A percentile compares a stretch with the other conserved stretches of the same genome.
These are phyloP conservation scores for Parasteatoda lunata DNA, from an alignment of 2,888 invertebrate species.

Conservation along the genomic window DNA sequence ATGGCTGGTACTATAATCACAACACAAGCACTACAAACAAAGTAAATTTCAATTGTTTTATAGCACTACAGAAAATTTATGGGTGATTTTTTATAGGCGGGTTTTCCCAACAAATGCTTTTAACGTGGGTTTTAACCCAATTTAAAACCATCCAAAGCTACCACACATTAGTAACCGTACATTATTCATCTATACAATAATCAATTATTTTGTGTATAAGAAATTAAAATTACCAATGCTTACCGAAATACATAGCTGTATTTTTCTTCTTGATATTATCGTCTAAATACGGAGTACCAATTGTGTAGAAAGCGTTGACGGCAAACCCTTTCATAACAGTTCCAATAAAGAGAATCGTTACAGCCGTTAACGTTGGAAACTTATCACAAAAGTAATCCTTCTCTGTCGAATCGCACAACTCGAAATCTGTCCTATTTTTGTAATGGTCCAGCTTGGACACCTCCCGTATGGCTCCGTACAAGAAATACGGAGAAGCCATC, in stretches of 20 bases:
- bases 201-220: too few species aligned
- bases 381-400: constrained; percentile 1
- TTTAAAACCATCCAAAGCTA: too few species aligned
- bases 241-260: constrained; percentile 80
- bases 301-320: constrained; percentile 80
- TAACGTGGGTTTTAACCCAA: too few species aligned
- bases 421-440: constrained; percentile 3
- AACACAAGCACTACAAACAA: too few species aligned
- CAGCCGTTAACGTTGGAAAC: constrained; percentile 75
- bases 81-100: too few species aligned
- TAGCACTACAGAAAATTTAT: too few species aligned
- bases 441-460: constrained; percentile 2
- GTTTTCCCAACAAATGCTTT: too few species aligned
- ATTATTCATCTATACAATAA: too few species aligned
- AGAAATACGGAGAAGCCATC: constrained; percentile 60
- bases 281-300: constrained; percentile 82
- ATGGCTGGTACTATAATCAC: too few species aligned
- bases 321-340: constrained; percentile 83
- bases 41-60: too few species aligned
- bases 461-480: constrained; percentile 57
- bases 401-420: not conserved
- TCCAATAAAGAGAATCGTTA: constrained; percentile 80
- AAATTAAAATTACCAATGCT: too few species aligned
- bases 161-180: too few species aligned
- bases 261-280: constrained; percentile 82